Conservation (phyloP, 2,797 vertebrate species). For the Hypotaenidia philippensis region DNA sequence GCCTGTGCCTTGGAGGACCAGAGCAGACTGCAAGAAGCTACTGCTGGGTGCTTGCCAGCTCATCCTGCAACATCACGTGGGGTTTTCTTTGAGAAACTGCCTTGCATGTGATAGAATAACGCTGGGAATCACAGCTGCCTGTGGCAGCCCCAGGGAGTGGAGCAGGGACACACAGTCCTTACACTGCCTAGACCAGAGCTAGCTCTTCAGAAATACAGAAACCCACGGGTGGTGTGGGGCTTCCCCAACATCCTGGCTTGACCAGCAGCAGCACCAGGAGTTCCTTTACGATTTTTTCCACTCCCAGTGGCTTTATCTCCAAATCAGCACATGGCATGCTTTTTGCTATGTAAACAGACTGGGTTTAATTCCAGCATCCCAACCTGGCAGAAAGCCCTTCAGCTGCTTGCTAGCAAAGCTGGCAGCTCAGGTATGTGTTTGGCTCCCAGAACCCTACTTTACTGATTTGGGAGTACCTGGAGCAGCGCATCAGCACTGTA, state of each 20-base stretch:
- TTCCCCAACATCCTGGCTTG: not conserved
- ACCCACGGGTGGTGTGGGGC: not conserved
- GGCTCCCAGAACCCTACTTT: not conserved
- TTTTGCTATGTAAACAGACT: not conserved
- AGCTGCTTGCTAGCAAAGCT: not conserved
- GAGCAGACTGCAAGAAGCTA: not conserved
- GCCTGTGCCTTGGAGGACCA: not conserved
- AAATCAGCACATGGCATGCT: not conserved
- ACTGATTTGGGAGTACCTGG: not conserved
- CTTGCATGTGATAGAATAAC: not conserved
- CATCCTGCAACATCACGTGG: not conserved
- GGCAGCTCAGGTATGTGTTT: not conserved
- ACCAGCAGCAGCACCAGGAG: not conserved
- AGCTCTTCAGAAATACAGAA: not conserved
- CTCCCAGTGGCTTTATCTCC: not conserved
- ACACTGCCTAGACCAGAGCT: not conserved
- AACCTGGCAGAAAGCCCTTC: not conserved
- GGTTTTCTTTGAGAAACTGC: not conserved
- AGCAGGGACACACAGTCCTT: not conserved
- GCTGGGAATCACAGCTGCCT: not conserved
- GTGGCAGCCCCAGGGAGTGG: not conserved
- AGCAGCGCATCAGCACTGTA: not conserved
- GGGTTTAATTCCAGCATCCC: not conserved
- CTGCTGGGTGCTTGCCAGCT: not conserved
- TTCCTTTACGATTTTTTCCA: not conserved